Evolutionary conservation across 2,888 invertebrate species (phyloP), one percentile per base, ranked within the genome.

Genomic region (Agonum fuliginosum): DNA sequence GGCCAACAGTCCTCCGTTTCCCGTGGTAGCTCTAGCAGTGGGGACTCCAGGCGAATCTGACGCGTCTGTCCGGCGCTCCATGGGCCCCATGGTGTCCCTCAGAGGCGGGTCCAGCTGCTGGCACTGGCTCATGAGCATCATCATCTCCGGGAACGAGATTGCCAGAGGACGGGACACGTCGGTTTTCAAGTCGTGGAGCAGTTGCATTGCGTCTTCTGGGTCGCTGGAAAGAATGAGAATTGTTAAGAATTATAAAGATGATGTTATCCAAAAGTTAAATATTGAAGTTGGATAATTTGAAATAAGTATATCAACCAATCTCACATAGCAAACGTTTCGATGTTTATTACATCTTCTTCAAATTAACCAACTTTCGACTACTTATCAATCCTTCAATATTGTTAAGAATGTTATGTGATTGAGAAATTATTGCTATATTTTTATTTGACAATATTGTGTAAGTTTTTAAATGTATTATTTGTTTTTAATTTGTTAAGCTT

Each of bases 71-170:
- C 80, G 34, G 79, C 80, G 78, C 74, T 79, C 14, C 46, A 34
- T 34, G 8, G 30, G 80, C 27, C 12, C 78, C 80, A 27, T 79
- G 79, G 78, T 75, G 78, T 14, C 51, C 22, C 27, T 10, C 24
- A 22, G n/a, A 6, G 76, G 72, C 19, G 81, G 81, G 76, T 91
- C 91, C 79, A 95, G 89, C 85, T 91, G 89, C 83, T 94, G 93
- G 82, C 95, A 96, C 83, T 94, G 93, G n/a, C 89, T 86, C 94
- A 95, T 95, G 46, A 95, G 89, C 81, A 90, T 91, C 78, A 93
- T 88, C 94, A 95, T 95, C 85, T 95, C 93, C 1, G 87, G 86
- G 84, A 95, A 94, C 62, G 89, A 88, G 80, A 94, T 92, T 79
- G 88, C 89, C 43, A 92, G 87, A 0, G 94, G 93, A 27, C 90